Conservation (phyloP, 2,797 vertebrate genomes). For the Myotis planiceps region DNA sequence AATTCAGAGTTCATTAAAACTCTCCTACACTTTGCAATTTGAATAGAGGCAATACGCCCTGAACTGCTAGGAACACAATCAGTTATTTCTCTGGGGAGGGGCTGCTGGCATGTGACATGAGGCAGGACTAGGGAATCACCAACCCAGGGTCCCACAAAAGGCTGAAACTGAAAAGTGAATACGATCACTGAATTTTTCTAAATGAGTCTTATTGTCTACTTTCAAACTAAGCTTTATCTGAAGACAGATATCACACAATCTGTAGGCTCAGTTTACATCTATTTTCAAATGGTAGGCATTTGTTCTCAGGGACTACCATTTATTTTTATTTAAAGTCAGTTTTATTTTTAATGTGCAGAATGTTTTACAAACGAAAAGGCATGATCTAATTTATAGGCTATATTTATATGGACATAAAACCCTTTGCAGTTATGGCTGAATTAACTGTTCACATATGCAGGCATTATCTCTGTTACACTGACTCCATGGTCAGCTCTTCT, state of each 20-base stretch:
- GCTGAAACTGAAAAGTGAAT: not conserved
- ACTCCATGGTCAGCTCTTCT: not conserved
- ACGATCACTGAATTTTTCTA: constrained; percentile 48
- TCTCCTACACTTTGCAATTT: not conserved
- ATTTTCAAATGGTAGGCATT: constrained; percentile 78
- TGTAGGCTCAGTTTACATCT: constrained; percentile 30
- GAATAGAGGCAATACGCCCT: not conserved
- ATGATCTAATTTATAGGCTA: constrained; percentile 58
- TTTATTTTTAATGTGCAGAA: constrained; percentile 27
- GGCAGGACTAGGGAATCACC: not conserved
- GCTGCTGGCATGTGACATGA: not conserved
- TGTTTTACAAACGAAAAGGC: constrained; percentile 63
- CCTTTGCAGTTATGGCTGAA: constrained; percentile 52
- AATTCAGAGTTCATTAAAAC: not conserved
- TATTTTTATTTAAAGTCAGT: constrained; percentile 49
- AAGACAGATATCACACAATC: constrained; percentile 75
- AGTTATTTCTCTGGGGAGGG: not conserved
- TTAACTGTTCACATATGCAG: constrained; percentile 69
- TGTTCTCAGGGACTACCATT: constrained; percentile 66
- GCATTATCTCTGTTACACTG: not conserved
- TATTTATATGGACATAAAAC: constrained; percentile 62
- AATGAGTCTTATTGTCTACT: constrained; percentile 62
- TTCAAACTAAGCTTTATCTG: constrained; percentile 72
- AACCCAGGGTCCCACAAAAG: not conserved
- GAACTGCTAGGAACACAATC: constrained; percentile 31